Percentiles rank a stretch among this genome's conserved stretches.
phyloP scores from a whole-genome alignment of 2,113 vertebrate genomes.

The Etheostoma cragini region DNA sequence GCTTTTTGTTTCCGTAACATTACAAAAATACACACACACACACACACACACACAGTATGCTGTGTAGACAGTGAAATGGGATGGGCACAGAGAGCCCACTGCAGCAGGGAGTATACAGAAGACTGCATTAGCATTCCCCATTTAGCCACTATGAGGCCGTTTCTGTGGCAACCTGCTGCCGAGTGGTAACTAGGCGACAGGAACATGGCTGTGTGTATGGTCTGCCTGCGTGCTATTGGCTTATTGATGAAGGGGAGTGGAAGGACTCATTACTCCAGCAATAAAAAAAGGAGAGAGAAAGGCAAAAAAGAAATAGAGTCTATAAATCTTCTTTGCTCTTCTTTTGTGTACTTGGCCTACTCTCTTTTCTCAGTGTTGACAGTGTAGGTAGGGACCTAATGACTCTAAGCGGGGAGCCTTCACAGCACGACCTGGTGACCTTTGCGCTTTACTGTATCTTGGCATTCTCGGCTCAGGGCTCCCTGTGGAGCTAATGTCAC shows the following conservation, averaged over 20 bases:
- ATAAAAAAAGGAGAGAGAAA: constrained; percentile 45
- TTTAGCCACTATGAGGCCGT: constrained; percentile 83
- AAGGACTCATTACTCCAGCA: constrained; percentile 55
- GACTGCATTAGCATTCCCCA: constrained; percentile 82
- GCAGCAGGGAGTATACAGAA: constrained; percentile 77
- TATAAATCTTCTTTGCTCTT: constrained; percentile 64
- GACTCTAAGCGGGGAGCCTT: constrained; percentile 65
- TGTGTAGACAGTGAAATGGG: constrained; percentile 65
- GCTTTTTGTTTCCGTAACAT: constrained; percentile 7
- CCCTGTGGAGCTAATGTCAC: constrained; percentile 69
- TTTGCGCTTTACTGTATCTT: constrained; percentile 64
- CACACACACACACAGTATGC: constrained; percentile 33
- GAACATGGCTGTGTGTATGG: constrained; percentile 81
- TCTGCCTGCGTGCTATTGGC: constrained; percentile 76
- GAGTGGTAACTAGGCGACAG: constrained; percentile 87
- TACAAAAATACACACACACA: constrained; percentile 28
- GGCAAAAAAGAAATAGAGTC: constrained; percentile 62
- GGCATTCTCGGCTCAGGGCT: constrained; percentile 59
- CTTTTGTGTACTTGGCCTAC: constrained; percentile 46
- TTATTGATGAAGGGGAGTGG: constrained; percentile 81
- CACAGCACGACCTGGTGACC: constrained; percentile 75
- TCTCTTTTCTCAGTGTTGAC: constrained; percentile 47
- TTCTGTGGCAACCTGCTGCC: constrained; percentile 88
- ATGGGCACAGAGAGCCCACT: constrained; percentile 79
- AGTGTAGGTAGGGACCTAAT: constrained; percentile 53